Base-by-base conservation (phyloP, 1,140 invertebrate species). In the Cephus cinctus region DNA sequence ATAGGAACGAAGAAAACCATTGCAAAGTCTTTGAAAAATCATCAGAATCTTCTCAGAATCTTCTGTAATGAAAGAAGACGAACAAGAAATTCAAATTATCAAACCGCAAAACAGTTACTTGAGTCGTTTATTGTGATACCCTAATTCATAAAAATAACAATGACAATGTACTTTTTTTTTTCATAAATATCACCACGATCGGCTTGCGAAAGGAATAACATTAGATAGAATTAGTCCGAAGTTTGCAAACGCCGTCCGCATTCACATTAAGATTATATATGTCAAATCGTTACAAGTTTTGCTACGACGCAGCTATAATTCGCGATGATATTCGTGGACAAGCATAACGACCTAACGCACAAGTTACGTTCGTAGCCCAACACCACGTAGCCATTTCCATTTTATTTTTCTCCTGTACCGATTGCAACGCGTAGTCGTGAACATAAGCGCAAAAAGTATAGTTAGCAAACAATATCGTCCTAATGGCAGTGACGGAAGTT, bases 121-220 rank as follows among this genome's bases (percentile, higher is more conserved):
- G 47, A 54, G 44, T 58, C 54, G 56, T 69, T 69, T 69, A 66
- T 69, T 65, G 49, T 55, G 50, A 59, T 66, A 59, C 43, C 53
- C 59, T 67, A 69, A 58, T 58, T 64, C 57, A 59, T 69, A 65
- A 54, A 68, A 69, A 69, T 62, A 65, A 67, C 61, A 63, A 65
- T 69, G 52, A 58, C 51, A 59, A 59, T 64, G 57, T 64, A 60
- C 54, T 58, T 56, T 60, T 55, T 38, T 53, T 34, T 51, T 30
- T 55, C 42, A 38, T 43, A 22, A 9, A 49, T 58, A 58, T n/a
- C 38, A 56, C 25, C 11, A 11, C 15, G 14, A 11, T 34, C 16
- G 16, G 18, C 31, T 43, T 31, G n/a, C n/a, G n/a, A n/a, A n/a
- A n/a, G n/a, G n/a, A n/a, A n/a, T n/a, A n/a, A n/a, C n/a, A n/a